phyloP scores from a whole-genome alignment of 37 sponge, comb jelly and placozoan species.

The Hormiphora californensis region DNA sequence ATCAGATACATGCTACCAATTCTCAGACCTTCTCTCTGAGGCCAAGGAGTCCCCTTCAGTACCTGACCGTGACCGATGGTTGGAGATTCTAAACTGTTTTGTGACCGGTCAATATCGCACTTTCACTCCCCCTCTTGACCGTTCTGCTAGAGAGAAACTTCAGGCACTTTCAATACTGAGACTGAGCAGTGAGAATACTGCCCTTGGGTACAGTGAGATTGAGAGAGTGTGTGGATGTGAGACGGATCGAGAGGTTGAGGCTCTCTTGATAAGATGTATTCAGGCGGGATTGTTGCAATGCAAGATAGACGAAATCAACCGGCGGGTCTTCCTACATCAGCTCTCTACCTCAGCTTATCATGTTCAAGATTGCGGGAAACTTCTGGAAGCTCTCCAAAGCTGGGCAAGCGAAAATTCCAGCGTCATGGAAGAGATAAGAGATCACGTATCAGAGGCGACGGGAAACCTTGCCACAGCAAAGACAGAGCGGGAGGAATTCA shows the following conservation, averaged over 20 bases:
- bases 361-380: background rate
- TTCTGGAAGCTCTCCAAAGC: background rate
- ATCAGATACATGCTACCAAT: conserved; percentile 7
- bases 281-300: conserved; percentile 1
- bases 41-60: background rate
- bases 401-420: background rate
- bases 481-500: background rate
- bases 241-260: background rate
- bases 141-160: background rate
- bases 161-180: conserved; percentile 9
- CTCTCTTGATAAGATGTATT: conserved; percentile 3
- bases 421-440: background rate
- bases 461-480: background rate
- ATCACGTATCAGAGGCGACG: background rate
- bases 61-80: background rate
- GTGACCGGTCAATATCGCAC: background rate
- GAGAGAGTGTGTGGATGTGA: background rate
- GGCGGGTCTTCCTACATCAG: conserved; percentile 15
- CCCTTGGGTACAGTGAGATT: conserved; percentile 1
- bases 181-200: background rate
- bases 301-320: conserved; percentile 6
- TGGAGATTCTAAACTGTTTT: background rate
- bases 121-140: background rate
- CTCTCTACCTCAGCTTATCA: background rate
- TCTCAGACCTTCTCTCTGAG: conserved; percentile 4